Evolutionary conservation across 1,140 invertebrate genomes (phyloP), one percentile per base, ranked within the genome.

Genomic region (Nomia melanderi): DNA sequence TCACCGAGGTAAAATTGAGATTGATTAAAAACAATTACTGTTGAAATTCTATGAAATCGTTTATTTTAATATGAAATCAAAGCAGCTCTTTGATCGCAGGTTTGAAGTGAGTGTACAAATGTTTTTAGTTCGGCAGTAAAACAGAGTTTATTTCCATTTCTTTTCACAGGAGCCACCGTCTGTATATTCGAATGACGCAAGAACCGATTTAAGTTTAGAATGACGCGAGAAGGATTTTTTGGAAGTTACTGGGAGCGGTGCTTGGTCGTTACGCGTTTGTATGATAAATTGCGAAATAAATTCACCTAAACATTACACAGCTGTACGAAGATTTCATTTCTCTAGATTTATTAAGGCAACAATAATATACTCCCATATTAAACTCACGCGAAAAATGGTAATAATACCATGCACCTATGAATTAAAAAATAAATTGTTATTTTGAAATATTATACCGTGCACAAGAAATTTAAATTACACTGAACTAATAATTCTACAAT

Each of bases 201-300:
- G 62, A 41, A n/a, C 33, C 27, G 47, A 74, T 73, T 73, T 29
- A 74, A 66, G 54, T 66, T 56, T 74, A 66, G 72, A 41, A 66
- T 23, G 60, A 73, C 60, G 31, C 8, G 60, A 1, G 25, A 56
- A 74, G 20, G 25, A 56, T 65, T 31, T 54, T 44, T 41, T 11
- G 31, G 11, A 29, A 14, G 31, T 17, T 54, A n/a, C 47, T 6
- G n/a, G 20, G n/a, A 50, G 20, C 47, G 20, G 7, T 8, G 20
- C 20, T 5, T 7, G 20, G 6, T n/a, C 20, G 44, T 47, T 47
- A n/a, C 44, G 20, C 17, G 5, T 47, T n/a, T 17, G 20, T 47
- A 6, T 5, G 17, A 14, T 44, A 14, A 14, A 44, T 17, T 44
- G 12, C 17, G 20, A 47, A 47, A 47, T 14, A 17, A 47, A 47